Percentiles rank a stretch among this genome's conserved stretches.
Conservation (phyloP, 2,113 vertebrate genomes). For the Lophochroa leadbeateri region DNA sequence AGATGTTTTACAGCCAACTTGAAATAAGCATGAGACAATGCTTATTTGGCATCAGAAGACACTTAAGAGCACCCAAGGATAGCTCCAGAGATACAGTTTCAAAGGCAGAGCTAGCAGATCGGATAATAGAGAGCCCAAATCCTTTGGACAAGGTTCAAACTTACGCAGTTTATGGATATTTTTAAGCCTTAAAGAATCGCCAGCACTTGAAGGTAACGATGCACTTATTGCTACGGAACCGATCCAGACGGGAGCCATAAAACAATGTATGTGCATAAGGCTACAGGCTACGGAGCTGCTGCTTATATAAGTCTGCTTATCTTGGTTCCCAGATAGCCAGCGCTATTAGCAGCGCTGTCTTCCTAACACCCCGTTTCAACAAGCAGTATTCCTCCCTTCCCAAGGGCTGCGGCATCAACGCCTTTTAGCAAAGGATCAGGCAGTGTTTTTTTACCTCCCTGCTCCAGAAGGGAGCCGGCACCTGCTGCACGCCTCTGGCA, state of each 20-base stretch:
- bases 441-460: not conserved
- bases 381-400: conserved; percentile 26
- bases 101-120: conserved; percentile 67
- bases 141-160: conserved; percentile 74
- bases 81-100: conserved; percentile 73
- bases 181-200: conserved; percentile 67
- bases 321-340: conserved; percentile 34
- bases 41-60: conserved; percentile 40
- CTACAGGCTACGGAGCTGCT: conserved; percentile 1
- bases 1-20: not conserved
- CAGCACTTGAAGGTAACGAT: conserved; percentile 62
- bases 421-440: conserved; percentile 46
- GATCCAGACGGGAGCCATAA: conserved; percentile 23
- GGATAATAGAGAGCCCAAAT: conserved; percentile 70
- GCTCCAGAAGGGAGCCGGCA: conserved; percentile 43
- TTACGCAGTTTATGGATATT: conserved; percentile 64
- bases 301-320: conserved; percentile 62
- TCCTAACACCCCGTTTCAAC: not conserved
- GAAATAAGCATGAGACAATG: not conserved
- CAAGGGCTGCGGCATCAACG: conserved; percentile 11
- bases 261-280: conserved; percentile 59
- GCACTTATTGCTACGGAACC: conserved; percentile 58
- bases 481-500: conserved; percentile 41
- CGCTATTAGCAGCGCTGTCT: not conserved
- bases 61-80: conserved; percentile 66